Evolutionary conservation across 2,888 invertebrate genomes (phyloP), one percentile per base, ranked within the genome.

Genomic region (Pheosia tremula): DNA sequence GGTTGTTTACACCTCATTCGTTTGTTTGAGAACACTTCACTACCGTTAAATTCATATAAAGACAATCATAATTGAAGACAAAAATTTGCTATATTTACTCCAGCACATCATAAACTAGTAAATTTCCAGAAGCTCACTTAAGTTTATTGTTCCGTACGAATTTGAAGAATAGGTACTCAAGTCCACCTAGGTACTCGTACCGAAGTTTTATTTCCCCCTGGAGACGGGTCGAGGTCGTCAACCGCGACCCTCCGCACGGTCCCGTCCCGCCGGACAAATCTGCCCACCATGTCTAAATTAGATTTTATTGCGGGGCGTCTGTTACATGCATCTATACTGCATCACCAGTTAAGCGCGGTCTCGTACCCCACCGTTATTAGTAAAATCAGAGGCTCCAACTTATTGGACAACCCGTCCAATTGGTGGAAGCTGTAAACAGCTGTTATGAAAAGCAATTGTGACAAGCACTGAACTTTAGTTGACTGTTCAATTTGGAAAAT

Each of bases 251-350:
- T 81, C 79, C 79, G 81, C 78, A 79, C 81, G 87, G 78, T 87
- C 85, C 81, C 87, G 78, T 86, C 85, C 80, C 80, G 83, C 83
- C 87, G 86, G 87, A 91, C 90, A 91, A 92, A 92, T 92, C 93
- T 89, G 89, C 85, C 80, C 81, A 83, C 85, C 81, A 92, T 87
- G 91, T 91, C 91, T 93, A 93, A 93, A 93, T 93, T 93, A 92
- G 93, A 93, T 93, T 93, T 93, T 93, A 93, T 92, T 92, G 87
- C 91, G 79, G 84, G 85, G 84, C 91, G 92, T 90, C 91, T 89
- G 89, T 83, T 83, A 83, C 82, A 83, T 79, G 77, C 82, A 83
- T 80, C 78, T 78, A 77, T 72, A 75, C 61, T 64, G 67, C 73
- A 71, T 60, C 69, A 77, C 90, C 88, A 88, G 67, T 68, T 67